A percentile compares a stretch with the other conserved stretches of the same genome.
These are phyloP conservation scores for Hymenopus coronatus DNA, from an alignment of 2,888 invertebrate genomes.

Conservation along the genomic window DNA sequence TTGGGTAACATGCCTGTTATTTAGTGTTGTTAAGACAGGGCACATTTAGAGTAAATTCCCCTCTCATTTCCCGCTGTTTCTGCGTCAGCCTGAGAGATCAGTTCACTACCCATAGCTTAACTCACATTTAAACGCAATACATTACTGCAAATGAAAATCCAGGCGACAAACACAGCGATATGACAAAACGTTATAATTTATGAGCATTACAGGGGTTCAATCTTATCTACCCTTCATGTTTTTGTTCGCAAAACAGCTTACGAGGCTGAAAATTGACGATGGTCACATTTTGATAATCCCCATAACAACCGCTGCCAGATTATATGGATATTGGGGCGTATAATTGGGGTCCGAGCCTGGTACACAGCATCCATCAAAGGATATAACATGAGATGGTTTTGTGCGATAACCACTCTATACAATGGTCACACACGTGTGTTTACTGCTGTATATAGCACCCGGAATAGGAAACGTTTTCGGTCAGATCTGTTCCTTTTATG, in stretches of 20 bases:
- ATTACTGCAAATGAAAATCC: background rate
- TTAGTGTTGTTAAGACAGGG: too few relatives aligned
- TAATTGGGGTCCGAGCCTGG: background rate
- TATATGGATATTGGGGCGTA: conserved; percentile 6
- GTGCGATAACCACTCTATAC: background rate
- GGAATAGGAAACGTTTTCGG: background rate
- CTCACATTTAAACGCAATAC: background rate
- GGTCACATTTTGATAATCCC: background rate
- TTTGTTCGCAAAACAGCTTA: background rate
- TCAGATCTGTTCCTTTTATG: conserved; percentile 23
- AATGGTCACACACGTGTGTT: background rate
- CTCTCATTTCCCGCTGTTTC: background rate
- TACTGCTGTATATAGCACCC: background rate
- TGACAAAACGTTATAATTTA: background rate
- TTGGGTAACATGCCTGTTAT: too few relatives aligned
- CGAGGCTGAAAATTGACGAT: background rate
- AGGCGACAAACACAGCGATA: background rate
- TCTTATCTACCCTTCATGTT: background rate
- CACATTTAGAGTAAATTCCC: too few relatives aligned
- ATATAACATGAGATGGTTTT: conserved; percentile 1
- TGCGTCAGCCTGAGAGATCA: background rate
- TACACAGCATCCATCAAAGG: background rate
- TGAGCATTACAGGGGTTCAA: background rate
- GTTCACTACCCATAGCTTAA: background rate
- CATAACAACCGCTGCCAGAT: background rate